Conservation (phyloP, 2,113 vertebrate genomes). For the Callithrix jacchus region DNA sequence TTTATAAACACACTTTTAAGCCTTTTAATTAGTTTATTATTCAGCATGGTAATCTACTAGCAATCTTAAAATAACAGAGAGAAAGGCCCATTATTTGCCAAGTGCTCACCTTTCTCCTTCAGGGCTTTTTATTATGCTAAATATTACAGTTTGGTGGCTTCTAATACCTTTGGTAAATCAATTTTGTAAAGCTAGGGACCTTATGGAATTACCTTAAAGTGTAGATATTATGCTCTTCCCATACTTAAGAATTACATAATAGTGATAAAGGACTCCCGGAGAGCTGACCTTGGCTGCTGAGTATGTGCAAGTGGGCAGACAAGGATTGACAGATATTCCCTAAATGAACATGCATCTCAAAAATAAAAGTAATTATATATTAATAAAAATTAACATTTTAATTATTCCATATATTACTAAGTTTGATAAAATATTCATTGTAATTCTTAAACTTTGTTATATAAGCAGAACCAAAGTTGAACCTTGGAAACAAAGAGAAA, state of each 20-base stretch:
- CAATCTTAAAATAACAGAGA: background rate
- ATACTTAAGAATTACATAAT: background rate
- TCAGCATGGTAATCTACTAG: background rate
- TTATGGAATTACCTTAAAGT: background rate
- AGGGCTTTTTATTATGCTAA: background rate
- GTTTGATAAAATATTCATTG: constrained; percentile 30
- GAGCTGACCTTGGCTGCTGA: background rate
- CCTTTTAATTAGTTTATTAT: background rate
- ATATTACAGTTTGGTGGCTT: background rate
- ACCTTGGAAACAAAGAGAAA: constrained; percentile 62
- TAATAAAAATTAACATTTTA: constrained; percentile 23
- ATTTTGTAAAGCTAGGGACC: background rate
- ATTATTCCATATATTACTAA: constrained; percentile 60
- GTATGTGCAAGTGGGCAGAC: background rate
- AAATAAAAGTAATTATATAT: constrained; percentile 34
- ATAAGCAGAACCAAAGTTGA: constrained; percentile 65
- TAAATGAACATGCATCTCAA: background rate
- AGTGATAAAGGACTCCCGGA: background rate
- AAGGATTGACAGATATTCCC: background rate
- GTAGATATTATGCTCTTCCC: background rate
- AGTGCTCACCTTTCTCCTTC: background rate
- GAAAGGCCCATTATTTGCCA: background rate
- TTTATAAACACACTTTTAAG: background rate
- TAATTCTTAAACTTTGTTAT: constrained; percentile 62
- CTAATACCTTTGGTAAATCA: background rate